Evolutionary conservation across 2,113 vertebrate genomes (phyloP).

Genomic region (Canis aureus): DNA sequence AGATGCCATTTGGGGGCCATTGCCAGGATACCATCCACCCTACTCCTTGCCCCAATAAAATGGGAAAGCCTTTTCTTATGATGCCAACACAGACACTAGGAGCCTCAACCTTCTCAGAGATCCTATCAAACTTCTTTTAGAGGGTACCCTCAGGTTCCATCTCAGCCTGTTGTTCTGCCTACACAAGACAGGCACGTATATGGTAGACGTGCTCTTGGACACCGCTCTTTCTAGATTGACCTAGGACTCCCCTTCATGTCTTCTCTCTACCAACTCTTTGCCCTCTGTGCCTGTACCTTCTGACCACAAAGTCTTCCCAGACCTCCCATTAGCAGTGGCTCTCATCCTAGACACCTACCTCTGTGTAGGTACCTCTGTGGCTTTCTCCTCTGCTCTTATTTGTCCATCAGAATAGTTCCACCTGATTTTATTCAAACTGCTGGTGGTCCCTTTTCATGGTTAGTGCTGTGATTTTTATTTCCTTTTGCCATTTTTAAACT

Average conservation of each 20-base stretch:
- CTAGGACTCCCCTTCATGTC: background rate
- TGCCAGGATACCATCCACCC: background rate
- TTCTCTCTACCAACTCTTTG: background rate
- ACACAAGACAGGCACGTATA: background rate
- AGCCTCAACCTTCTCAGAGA: background rate
- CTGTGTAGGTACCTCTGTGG: background rate
- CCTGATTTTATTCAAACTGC: background rate
- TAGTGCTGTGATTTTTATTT: constrained; percentile 12
- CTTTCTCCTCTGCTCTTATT: background rate
- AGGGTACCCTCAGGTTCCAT: background rate
- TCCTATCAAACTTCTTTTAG: background rate
- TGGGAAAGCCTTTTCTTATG: background rate
- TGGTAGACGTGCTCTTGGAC: background rate
- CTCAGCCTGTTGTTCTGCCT: background rate
- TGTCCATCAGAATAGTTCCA: background rate
- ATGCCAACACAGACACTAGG: background rate
- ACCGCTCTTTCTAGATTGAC: background rate
- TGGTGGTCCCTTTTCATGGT: background rate
- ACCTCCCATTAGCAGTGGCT: background rate
- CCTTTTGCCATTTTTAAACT: background rate
- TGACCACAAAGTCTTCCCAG: background rate
- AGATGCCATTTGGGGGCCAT: background rate
- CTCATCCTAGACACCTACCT: background rate
- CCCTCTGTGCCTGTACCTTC: background rate
- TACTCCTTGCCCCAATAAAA: background rate